phyloP scores from a whole-genome alignment of 2,797 vertebrate genomes.

The Holocentrus rufus region DNA sequence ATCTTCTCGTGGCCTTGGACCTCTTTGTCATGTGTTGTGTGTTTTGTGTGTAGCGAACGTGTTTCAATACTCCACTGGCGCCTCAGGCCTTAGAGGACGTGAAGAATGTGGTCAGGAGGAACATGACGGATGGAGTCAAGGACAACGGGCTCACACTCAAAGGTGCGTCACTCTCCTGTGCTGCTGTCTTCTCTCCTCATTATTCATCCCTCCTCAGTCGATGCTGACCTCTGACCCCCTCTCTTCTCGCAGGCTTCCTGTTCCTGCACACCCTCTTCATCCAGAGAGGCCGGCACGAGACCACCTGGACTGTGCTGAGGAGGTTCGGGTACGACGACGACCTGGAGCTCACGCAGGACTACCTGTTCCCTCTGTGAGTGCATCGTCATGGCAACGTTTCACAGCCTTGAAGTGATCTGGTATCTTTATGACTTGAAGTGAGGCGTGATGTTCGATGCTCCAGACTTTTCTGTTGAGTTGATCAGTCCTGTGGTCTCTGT shows the following conservation, averaged over 20 bases:
- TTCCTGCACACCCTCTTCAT: conserved; percentile 99
- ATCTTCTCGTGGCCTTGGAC: not conserved
- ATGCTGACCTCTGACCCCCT: not conserved
- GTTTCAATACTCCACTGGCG: conserved; percentile 96
- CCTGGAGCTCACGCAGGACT: conserved; percentile 95
- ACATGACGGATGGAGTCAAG: conserved; percentile 92
- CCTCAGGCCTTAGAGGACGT: conserved; percentile 97
- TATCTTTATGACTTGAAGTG: not conserved
- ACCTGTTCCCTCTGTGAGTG: conserved; percentile 93
- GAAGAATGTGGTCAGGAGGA: conserved; percentile 97
- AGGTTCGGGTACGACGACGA: conserved; percentile 97
- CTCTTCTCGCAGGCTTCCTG: conserved; percentile 87
- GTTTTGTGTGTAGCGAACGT: conserved; percentile 87
- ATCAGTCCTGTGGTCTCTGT: conserved; percentile 22
- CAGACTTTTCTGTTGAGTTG: not conserved
- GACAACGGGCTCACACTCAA: conserved; percentile 94
- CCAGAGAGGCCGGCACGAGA: conserved; percentile 97
- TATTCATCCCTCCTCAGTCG: not conserved
- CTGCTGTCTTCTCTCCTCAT: not conserved
- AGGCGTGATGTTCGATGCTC: not conserved
- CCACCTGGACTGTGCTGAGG: conserved; percentile 97
- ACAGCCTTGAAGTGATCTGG: not conserved
- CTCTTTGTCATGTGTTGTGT: not conserved
- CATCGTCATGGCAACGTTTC: not conserved
- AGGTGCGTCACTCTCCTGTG: conserved; percentile 78